A percentile compares a stretch with the other conserved stretches of the same genome.
phyloP scores from a whole-genome alignment of 1,140 invertebrate species.

The Musca vetustissima region DNA sequence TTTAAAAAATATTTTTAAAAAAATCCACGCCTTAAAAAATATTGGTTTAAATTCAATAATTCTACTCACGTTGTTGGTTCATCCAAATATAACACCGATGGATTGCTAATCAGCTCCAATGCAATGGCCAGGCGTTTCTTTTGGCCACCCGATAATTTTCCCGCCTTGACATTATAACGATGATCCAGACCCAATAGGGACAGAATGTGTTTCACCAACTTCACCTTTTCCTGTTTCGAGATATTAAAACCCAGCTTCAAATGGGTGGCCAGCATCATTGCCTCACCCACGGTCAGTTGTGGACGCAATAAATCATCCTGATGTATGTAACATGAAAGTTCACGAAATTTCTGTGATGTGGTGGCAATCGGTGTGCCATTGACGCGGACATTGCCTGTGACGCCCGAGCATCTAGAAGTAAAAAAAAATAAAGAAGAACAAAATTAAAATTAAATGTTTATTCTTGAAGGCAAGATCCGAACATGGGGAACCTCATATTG shows the following conservation, averaged over 20 bases:
- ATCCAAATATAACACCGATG: slow-evolving; percentile 89
- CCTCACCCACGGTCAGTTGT: slow-evolving; percentile 78
- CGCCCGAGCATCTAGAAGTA: slow-evolving; percentile 60
- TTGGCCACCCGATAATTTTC: slow-evolving; percentile 84
- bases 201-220: slow-evolving; percentile 66
- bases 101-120: slow-evolving; percentile 83
- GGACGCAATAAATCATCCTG: slow-evolving; percentile 84
- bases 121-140: slow-evolving; percentile 85
- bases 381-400: slow-evolving; percentile 69
- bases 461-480: too few relatives aligned
- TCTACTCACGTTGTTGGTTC: slow-evolving; percentile 85
- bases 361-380: slow-evolving; percentile 77
- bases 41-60: too few relatives aligned
- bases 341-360: slow-evolving; percentile 67
- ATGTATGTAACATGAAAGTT: slow-evolving; percentile 87
- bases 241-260: slow-evolving; percentile 76
- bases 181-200: slow-evolving; percentile 69
- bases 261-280: slow-evolving; percentile 81
- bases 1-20: too few relatives aligned
- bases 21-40: too few relatives aligned
- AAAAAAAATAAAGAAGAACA: slow-evolving; percentile 12
- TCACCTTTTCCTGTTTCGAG: slow-evolving; percentile 54
- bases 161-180: slow-evolving; percentile 66
- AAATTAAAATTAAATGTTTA: not conserved
- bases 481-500: too few relatives aligned